phyloP scores from a whole-genome alignment of 2,797 vertebrate genomes.

The Austrolebias charrua region DNA sequence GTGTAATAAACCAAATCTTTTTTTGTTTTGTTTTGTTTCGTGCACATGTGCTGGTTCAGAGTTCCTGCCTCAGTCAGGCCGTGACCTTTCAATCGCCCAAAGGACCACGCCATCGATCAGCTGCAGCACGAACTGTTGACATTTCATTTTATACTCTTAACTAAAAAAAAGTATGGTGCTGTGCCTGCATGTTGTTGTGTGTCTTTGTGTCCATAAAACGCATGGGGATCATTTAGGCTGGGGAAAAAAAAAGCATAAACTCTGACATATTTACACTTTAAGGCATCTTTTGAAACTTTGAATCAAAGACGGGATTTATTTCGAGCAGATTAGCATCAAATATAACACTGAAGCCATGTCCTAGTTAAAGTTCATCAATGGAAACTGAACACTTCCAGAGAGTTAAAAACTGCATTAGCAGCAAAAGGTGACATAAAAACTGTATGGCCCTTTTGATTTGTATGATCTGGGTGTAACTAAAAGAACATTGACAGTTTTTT shows the following conservation, averaged over 20 bases:
- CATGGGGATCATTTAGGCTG: too few species aligned
- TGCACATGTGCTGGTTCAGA: neutral
- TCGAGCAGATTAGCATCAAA: neutral
- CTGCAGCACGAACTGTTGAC: neutral
- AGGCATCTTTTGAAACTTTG: neutral
- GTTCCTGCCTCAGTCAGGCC: neutral
- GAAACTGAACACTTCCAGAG: neutral
- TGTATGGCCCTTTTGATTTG: too few species aligned
- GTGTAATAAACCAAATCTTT: neutral
- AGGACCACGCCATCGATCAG: constrained; percentile 6
- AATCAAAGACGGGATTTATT: neutral
- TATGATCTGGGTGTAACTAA: too few species aligned
- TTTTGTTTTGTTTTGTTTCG: neutral
- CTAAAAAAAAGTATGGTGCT: neutral
- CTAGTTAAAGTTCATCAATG: neutral
- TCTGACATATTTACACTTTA: neutral
- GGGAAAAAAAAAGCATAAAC: neutral
- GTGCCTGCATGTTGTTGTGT: too few species aligned
- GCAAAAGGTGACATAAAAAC: too few species aligned
- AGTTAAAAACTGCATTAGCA: too few species aligned
- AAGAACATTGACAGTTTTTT: too few species aligned
- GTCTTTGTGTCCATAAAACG: neutral
- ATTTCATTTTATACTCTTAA: neutral
- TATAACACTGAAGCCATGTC: neutral
- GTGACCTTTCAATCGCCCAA: neutral